Evolutionary conservation across 2,113 vertebrate species (phyloP), one percentile per base, ranked within the genome.

Genomic region (Jacana jacana): DNA sequence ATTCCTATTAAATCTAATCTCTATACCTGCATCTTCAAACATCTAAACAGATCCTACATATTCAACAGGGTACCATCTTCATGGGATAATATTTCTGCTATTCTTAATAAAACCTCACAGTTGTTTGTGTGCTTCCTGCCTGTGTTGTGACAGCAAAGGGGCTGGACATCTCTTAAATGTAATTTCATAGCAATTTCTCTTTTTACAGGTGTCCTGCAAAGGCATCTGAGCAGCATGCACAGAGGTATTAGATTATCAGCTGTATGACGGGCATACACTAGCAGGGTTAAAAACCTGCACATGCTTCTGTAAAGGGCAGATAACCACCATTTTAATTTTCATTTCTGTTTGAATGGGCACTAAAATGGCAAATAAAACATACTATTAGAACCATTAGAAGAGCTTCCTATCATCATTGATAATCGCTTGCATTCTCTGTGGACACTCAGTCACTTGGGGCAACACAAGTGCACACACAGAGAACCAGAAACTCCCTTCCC

Each of bases 401-500:
- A 81, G 18, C 57, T 93, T 86, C 35, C 57, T 68, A 30, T 71
- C 39, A 25, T 40, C 55, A 17, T 37, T 91, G 81, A 71, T 84
- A 91, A 86, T 44, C 0, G 0, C 13, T 69, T 85, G 46, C 46
- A 54, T 84, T 85, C 91, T 94, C 81, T 66, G 77, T 60, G 88
- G 95, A 82, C 44, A 19, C 17, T 78, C 35, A 57, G 57, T 49
- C 80, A 89, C 92, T 72, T 87, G 77, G 75, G 93, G 70, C 63
- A 72, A 72, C 25, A 72, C 0, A 13, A 89, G 37, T 52, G 60
- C 83, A 92, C 28, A 94, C 86, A 94, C n/a, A 76, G 37, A 54
- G 51, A 94, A 55, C 16, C 69, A 89, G 88, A 89, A 93, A 79
- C 9, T 86, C 81, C 77, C 76, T 78, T 86, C 66, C 86, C 88